Conservation (phyloP, 1,140 invertebrate species). For the Parapsyche elsis region DNA sequence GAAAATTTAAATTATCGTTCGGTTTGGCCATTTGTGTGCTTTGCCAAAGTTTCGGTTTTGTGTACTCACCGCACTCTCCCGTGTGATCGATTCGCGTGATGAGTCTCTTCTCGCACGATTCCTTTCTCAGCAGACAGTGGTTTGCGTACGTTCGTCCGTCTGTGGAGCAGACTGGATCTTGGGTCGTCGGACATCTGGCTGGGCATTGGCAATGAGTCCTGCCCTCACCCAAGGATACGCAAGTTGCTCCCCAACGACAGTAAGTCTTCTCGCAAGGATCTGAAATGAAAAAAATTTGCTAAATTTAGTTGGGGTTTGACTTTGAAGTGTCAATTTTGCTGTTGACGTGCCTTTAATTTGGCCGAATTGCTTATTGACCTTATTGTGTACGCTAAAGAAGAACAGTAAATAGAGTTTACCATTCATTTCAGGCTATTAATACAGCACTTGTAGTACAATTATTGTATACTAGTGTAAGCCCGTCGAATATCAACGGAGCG, state of each 20-base stretch:
- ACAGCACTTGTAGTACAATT: too few relatives aligned
- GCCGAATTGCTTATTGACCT: too few relatives aligned
- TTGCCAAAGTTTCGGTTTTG: constrained; percentile 12
- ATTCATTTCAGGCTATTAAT: too few relatives aligned
- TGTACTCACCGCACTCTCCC: constrained; percentile 82
- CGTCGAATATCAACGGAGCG: too few relatives aligned
- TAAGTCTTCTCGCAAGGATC: constrained; percentile 85
- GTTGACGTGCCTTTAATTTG: background rate
- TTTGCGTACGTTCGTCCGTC: constrained; percentile 84
- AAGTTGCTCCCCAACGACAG: constrained; percentile 82
- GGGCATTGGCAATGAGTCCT: constrained; percentile 79
- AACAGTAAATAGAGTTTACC: too few relatives aligned
- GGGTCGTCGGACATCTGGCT: constrained; percentile 68
- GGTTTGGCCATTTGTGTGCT: background rate
- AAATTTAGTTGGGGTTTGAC: background rate
- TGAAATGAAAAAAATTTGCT: constrained; percentile 62
- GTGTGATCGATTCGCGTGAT: constrained; percentile 78
- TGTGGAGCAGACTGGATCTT: constrained; percentile 80
- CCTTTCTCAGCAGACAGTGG: constrained; percentile 80
- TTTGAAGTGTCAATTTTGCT: background rate
- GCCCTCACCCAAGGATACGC: constrained; percentile 76
- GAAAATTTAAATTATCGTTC: background rate
- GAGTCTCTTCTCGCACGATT: constrained; percentile 78
- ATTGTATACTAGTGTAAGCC: too few relatives aligned
- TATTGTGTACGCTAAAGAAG: too few relatives aligned